Conservation (phyloP, 2,113 vertebrate species). For the Miniopterus natalensis region DNA sequence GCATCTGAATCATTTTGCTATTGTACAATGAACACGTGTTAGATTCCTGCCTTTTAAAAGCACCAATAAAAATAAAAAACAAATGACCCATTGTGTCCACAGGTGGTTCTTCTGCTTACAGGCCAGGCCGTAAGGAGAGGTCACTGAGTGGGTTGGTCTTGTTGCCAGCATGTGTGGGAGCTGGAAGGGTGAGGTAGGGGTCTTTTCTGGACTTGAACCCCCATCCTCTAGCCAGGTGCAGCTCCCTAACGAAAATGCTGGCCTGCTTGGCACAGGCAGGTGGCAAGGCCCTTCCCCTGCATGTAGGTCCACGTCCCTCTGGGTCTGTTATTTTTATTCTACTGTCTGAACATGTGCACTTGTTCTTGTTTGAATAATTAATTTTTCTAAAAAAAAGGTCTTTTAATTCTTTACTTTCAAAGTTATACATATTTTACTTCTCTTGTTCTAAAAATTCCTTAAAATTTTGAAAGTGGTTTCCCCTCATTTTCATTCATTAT, state of each 20-base stretch:
- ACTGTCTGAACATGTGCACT: background rate
- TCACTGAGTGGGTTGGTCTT: background rate
- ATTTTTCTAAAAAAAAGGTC: background rate
- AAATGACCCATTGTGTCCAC: background rate
- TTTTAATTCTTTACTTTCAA: background rate
- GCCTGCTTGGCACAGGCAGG: background rate
- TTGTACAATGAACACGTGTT: background rate
- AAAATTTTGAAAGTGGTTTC: conserved; percentile 33
- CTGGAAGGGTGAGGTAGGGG: background rate
- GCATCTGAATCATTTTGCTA: background rate
- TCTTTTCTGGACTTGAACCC: background rate
- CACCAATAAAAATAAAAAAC: background rate
- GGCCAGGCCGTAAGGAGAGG: background rate
- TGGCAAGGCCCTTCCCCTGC: background rate
- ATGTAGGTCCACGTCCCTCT: background rate
- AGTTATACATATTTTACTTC: background rate
- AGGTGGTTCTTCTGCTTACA: background rate
- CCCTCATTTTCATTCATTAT: background rate
- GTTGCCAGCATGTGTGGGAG: background rate
- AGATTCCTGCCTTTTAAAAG: background rate
- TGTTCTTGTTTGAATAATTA: background rate
- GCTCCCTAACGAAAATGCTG: background rate
- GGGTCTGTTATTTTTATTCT: background rate
- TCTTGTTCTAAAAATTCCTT: conserved; percentile 14
- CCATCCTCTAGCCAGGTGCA: background rate